phyloP scores from a whole-genome alignment of 2,888 invertebrate species.

The Thelaira solivaga region DNA sequence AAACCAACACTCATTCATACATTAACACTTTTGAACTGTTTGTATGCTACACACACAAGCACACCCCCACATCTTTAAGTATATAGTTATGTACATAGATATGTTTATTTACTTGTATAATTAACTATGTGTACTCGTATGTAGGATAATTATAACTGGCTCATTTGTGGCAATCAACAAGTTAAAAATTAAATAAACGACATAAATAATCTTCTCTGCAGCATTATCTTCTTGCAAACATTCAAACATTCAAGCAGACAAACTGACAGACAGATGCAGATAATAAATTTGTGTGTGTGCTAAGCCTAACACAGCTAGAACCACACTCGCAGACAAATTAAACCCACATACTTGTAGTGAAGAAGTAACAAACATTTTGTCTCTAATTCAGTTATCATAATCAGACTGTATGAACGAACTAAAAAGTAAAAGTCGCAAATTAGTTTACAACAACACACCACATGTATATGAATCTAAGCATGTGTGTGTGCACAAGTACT shows the following conservation, averaged over 20 bases:
- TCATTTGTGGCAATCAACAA: slow-evolving; percentile 47
- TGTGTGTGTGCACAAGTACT: background rate
- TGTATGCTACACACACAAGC: too few species aligned
- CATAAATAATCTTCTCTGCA: slow-evolving; percentile 11
- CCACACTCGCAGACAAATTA: background rate
- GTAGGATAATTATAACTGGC: background rate
- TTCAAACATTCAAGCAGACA: background rate
- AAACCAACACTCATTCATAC: too few species aligned
- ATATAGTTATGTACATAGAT: too few species aligned
- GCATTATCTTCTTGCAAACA: slow-evolving; percentile 12
- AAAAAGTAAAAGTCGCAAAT: background rate
- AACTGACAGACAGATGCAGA: background rate
- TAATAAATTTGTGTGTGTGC: too few species aligned
- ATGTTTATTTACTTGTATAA: too few species aligned
- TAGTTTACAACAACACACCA: background rate
- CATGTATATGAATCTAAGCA: background rate
- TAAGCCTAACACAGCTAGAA: too few species aligned
- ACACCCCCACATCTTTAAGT: background rate
- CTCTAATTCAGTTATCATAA: slow-evolving; percentile 53
- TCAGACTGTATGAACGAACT: slow-evolving; percentile 28
- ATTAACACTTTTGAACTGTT: background rate
- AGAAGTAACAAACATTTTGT: slow-evolving; percentile 33
- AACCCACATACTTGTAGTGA: slow-evolving; percentile 22
- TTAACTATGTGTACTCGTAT: too few species aligned
- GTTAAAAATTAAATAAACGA: slow-evolving; percentile 41